These are phyloP conservation scores for Papilio protenor DNA, from an alignment of 2,888 invertebrate species.

Conservation along the genomic window DNA sequence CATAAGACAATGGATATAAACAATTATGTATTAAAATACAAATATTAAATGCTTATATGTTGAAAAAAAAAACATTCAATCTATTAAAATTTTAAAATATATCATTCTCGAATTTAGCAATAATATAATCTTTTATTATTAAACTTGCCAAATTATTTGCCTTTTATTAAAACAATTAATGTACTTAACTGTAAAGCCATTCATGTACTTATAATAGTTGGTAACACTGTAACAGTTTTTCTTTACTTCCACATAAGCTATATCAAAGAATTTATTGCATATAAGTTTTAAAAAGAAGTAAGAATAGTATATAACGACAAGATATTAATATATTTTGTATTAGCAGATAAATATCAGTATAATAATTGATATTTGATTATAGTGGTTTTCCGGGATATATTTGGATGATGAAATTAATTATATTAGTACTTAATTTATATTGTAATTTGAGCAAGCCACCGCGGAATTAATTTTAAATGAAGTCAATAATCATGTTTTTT, in stretches of 20 bases:
- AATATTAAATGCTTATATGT: not conserved
- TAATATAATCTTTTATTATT: not conserved
- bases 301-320: slow-evolving; percentile 1
- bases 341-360: not conserved
- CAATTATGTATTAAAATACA: not conserved
- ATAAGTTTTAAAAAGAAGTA: slow-evolving; percentile 3
- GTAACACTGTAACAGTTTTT: not conserved
- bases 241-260: slow-evolving; percentile 17
- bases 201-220: slow-evolving; percentile 11
- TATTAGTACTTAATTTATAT: not conserved
- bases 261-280: slow-evolving; percentile 23
- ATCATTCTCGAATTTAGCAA: slow-evolving; percentile 12
- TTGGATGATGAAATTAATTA: not conserved
- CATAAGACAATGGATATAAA: not conserved
- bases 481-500: not conserved
- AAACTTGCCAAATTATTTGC: slow-evolving; percentile 21
- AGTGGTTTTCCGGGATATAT: not conserved
- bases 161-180: not conserved
- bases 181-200: not conserved
- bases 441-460: not conserved
- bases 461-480: not conserved
- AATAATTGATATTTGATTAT: not conserved
- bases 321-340: slow-evolving; percentile 17
- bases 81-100: not conserved
- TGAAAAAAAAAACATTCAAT: not conserved